Conservation (phyloP, 2,888 invertebrate genomes). For the Argynnis bischoffii region DNA sequence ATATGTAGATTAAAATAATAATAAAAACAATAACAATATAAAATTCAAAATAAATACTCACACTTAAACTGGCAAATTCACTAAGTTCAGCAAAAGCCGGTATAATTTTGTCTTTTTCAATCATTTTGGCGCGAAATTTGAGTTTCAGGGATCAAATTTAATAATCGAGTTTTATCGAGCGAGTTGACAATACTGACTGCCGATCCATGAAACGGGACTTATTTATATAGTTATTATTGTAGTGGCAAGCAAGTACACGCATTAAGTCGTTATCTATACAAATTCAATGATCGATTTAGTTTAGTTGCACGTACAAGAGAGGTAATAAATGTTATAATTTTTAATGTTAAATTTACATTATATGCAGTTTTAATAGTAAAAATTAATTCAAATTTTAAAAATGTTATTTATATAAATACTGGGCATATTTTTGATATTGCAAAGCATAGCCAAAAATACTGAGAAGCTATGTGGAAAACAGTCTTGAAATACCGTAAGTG, state of each 20-base stretch:
- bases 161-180: slow-evolving; percentile 8
- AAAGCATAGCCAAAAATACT: too few relatives aligned
- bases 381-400: background rate
- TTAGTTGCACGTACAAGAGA: slow-evolving; percentile 13
- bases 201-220: slow-evolving; percentile 5
- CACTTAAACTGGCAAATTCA: slow-evolving; percentile 70
- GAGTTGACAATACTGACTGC: slow-evolving; percentile 26
- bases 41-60: slow-evolving; percentile 49
- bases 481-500: too few relatives aligned
- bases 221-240: slow-evolving; percentile 34
- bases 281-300: slow-evolving; percentile 26
- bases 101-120: slow-evolving; percentile 48
- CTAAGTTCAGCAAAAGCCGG: slow-evolving; percentile 73
- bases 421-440: too few relatives aligned
- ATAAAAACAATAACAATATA: background rate
- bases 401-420: too few relatives aligned
- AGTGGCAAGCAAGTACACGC: slow-evolving; percentile 22
- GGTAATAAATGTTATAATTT: background rate
- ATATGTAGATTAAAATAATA: background rate
- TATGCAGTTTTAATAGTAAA: background rate
- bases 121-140: slow-evolving; percentile 48
- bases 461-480: too few relatives aligned
- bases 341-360: too few relatives aligned
- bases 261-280: slow-evolving; percentile 26
- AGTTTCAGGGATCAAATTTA: slow-evolving; percentile 10